Evolutionary conservation across 2,797 vertebrate species (phyloP), one percentile per base, ranked within the genome.

Genomic region (Sylvia borin): DNA sequence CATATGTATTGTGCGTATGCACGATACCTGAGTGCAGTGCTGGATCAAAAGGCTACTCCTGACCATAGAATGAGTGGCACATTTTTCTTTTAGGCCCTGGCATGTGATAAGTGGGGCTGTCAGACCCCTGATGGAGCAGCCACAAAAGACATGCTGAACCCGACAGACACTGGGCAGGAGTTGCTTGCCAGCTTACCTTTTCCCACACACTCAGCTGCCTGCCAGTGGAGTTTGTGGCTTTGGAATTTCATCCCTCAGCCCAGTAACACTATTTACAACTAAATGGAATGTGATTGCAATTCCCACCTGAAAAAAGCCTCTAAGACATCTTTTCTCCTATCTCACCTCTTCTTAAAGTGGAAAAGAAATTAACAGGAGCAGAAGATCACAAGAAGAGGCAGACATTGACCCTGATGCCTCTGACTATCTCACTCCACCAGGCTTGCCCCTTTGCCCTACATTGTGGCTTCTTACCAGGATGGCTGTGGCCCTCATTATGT

Each of bases 111-210:
- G 95, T 89, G 92, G 81, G 57, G 86, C 91, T 94, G 88, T 92
- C 81, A 96, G 92, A 93, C 58, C 85, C 83, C 73, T 94, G 93
- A 79, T 53, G 95, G 93, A 85, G 65, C 31, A 42, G 50, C 73
- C 22, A 20, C 24, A 14, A 85, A 97, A 73, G 93, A 55, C 66
- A 86, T 5, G 16, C 36, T n/a, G 45, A 45, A 48, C 34, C 53
- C 0, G 0, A n/a, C 25, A 65, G 62, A 17, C 25, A 34, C 5
- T 2, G 6, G 27, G 26, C 47, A 75, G 64, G 22, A 81, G 40
- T 16, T 79, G 42, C 32, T 29, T 75, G 25, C 38, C 75, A 77
- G 43, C 9, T 45, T 25, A 27, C 43, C 26, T 75, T 55, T 62
- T 83, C 48, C 48, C n/a, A 43, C 2, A 3, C 2, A 5, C 72